phyloP scores from a whole-genome alignment of 2,888 invertebrate genomes.

The Latrodectus elegans region DNA sequence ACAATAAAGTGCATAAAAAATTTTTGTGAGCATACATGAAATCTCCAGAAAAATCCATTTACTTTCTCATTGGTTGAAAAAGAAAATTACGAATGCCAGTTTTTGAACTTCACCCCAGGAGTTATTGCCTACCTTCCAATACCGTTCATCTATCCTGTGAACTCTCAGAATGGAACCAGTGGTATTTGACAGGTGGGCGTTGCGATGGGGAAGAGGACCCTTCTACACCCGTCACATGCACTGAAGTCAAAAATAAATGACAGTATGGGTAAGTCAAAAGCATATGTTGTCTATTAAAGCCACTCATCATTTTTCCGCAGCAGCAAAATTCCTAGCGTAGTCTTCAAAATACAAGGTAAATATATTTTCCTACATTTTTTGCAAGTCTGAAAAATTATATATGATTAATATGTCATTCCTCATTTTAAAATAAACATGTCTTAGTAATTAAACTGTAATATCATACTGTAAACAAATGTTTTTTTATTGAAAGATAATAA shows the following conservation, averaged over 20 bases:
- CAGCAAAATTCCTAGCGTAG: not conserved
- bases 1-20: too few relatives aligned
- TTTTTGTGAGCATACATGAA: not conserved
- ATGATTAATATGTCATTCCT: too few relatives aligned
- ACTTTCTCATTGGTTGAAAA: constrained; percentile 40
- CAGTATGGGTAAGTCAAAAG: constrained; percentile 33
- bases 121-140: constrained; percentile 11
- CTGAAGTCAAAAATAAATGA: constrained; percentile 27
- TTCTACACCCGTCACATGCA: constrained; percentile 26
- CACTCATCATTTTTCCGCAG: constrained; percentile 50
- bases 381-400: not conserved
- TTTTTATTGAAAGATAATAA: too few relatives aligned
- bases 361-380: not conserved
- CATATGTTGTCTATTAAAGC: constrained; percentile 52
- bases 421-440: too few relatives aligned
- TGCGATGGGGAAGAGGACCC: constrained; percentile 6
- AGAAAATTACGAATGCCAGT: not conserved
- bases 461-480: too few relatives aligned
- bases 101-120: not conserved
- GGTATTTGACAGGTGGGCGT: constrained; percentile 62
- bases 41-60: not conserved
- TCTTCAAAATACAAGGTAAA: not conserved
- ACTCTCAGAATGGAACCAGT: not conserved
- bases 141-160: not conserved
- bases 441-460: too few relatives aligned